Evolutionary conservation across 2,888 invertebrate species (phyloP).

Genomic region (Ypsolopha scabrella): DNA sequence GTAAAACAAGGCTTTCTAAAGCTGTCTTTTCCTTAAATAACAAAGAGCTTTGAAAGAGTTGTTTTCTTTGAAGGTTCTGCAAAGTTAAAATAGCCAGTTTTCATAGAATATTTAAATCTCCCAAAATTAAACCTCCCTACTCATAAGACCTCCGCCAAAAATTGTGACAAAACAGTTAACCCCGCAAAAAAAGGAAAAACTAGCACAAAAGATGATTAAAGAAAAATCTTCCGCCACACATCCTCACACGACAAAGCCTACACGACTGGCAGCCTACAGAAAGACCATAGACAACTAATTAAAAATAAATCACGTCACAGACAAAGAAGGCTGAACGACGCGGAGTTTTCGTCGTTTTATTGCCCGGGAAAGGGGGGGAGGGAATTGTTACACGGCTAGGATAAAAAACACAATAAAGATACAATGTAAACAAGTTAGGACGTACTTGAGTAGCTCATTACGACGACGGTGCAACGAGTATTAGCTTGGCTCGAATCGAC

Average conservation of each 20-base stretch:
- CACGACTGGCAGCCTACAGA: background rate
- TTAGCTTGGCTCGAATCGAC: constrained; percentile 43
- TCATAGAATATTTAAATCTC: no score
- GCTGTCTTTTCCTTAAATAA: no score
- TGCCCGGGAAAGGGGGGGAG: constrained; percentile 33
- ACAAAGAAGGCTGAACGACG: constrained; percentile 27
- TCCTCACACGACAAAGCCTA: constrained; percentile 5
- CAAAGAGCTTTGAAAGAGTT: no score
- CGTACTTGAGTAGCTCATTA: constrained; percentile 69
- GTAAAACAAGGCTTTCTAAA: no score
- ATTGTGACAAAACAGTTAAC: background rate
- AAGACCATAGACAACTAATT: constrained; percentile 24
- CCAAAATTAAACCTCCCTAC: no score
- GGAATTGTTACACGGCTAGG: constrained; percentile 57
- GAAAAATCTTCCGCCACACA: background rate
- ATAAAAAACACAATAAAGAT: constrained; percentile 70
- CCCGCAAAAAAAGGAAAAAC: constrained; percentile 6
- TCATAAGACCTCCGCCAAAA: no score
- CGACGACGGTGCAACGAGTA: constrained; percentile 53
- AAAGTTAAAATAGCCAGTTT: no score
- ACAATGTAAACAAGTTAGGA: constrained; percentile 70
- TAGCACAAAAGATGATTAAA: constrained; percentile 7
- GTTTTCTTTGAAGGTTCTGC: no score
- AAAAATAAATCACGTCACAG: constrained; percentile 41
- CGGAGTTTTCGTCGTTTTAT: constrained; percentile 46